These are phyloP conservation scores for Drosophila kanekoi DNA, from an alignment of 2,888 invertebrate species.

Conservation along the genomic window DNA sequence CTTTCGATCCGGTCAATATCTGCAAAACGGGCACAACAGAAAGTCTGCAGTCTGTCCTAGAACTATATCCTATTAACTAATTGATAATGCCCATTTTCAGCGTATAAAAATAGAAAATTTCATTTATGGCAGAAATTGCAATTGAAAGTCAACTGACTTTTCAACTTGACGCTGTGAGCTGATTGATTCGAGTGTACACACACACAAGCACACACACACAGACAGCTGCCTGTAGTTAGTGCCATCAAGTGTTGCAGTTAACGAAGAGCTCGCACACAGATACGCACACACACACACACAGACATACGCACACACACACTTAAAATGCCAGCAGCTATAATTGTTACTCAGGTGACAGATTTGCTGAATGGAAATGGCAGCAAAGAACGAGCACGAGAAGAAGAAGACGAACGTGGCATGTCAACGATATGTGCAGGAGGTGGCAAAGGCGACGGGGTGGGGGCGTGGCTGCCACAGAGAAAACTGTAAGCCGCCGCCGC, in stretches of 20 bases:
- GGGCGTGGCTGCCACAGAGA: background rate
- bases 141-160: conserved; percentile 60
- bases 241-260: conserved; percentile 63
- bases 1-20: no score
- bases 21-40: no score
- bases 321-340: conserved; percentile 80
- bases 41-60: no score
- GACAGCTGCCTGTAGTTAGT: conserved; percentile 19
- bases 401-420: conserved; percentile 35
- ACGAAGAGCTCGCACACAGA: conserved; percentile 52
- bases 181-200: conserved; percentile 61
- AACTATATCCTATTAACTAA: no score
- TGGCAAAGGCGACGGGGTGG: background rate
- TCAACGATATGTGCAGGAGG: conserved; percentile 52
- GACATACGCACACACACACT: conserved; percentile 57
- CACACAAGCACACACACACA: conserved; percentile 14
- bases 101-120: conserved; percentile 14
- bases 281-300: conserved; percentile 25
- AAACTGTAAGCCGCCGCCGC: conserved; percentile 39
- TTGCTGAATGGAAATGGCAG: conserved; percentile 75
- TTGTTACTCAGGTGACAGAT: conserved; percentile 82
- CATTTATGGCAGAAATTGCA: conserved; percentile 42
- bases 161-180: conserved; percentile 49
- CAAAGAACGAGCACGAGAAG: conserved; percentile 29
- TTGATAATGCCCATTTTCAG: no score